phyloP scores from a whole-genome alignment of 2,888 invertebrate species.

The Allolobophora icterica region DNA sequence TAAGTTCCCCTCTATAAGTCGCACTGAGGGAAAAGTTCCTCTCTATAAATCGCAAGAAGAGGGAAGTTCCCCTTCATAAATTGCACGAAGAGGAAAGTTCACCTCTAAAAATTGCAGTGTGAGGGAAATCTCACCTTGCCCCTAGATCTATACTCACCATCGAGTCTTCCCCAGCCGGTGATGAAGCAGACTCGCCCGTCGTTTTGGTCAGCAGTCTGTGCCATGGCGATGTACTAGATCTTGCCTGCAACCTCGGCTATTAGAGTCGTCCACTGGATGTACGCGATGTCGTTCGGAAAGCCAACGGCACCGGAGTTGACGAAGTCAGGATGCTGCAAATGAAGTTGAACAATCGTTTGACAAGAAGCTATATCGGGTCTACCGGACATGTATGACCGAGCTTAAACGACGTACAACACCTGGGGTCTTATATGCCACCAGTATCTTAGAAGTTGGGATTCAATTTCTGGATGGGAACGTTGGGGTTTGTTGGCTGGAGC shows the following conservation, averaged over 20 bases:
- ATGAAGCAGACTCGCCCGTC: conserved; percentile 37
- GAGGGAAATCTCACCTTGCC: too few relatives aligned
- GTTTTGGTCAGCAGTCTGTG: conserved; percentile 33
- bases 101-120: too few relatives aligned
- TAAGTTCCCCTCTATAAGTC: too few relatives aligned
- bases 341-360: not conserved
- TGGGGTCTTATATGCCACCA: not conserved
- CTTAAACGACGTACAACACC: not conserved
- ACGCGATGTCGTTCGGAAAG: conserved; percentile 37
- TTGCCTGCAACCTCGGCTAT: conserved; percentile 29
- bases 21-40: not conserved
- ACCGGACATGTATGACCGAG: not conserved
- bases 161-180: conserved; percentile 39
- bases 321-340: conserved; percentile 36
- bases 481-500: not conserved
- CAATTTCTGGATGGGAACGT: not conserved
- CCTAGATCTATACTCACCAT: conserved; percentile 4
- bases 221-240: conserved; percentile 34
- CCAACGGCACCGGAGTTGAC: not conserved
- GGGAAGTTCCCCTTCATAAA: not conserved
- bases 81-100: too few relatives aligned
- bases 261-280: conserved; percentile 24
- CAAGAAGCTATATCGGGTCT: not conserved
- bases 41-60: not conserved
- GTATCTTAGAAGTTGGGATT: too few relatives aligned